Evolutionary conservation across 2,113 vertebrate genomes (phyloP).

Genomic region (Neomonachus schauinslandi): DNA sequence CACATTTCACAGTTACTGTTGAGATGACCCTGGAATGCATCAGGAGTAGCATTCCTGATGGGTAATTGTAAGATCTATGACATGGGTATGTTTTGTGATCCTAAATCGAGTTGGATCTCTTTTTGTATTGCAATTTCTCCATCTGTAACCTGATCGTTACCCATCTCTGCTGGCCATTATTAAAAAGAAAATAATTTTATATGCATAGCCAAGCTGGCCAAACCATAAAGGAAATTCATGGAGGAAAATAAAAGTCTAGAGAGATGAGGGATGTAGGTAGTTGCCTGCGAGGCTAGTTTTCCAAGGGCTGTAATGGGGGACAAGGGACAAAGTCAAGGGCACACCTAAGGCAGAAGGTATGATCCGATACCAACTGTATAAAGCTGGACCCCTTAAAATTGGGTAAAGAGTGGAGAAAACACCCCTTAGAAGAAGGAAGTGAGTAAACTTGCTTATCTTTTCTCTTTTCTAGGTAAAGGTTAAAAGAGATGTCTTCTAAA

Average conservation of each 20-base stretch:
- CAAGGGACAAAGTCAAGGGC: neutral
- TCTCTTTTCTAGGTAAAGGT: neutral
- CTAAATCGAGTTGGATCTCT: neutral
- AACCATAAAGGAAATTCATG: neutral
- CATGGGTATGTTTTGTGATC: neutral
- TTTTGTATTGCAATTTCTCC: neutral
- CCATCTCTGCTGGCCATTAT: neutral
- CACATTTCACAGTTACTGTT: neutral
- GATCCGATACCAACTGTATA: neutral
- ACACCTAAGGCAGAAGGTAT: neutral
- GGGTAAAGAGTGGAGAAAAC: neutral
- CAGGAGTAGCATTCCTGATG: neutral
- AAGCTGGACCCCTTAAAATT: neutral
- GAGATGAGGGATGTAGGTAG: neutral
- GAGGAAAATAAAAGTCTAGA: neutral
- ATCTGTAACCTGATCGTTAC: neutral
- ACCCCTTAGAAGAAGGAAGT: neutral
- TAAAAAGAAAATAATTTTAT: neutral
- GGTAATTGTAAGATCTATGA: neutral
- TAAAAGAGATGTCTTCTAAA: neutral
- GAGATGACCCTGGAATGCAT: neutral
- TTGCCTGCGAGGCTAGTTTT: neutral
- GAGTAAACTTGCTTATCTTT: neutral
- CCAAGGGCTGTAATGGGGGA: neutral
- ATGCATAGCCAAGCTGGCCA: neutral